Evolutionary conservation across 2,113 vertebrate species (phyloP).

Genomic region (Nansenia antarctica): DNA sequence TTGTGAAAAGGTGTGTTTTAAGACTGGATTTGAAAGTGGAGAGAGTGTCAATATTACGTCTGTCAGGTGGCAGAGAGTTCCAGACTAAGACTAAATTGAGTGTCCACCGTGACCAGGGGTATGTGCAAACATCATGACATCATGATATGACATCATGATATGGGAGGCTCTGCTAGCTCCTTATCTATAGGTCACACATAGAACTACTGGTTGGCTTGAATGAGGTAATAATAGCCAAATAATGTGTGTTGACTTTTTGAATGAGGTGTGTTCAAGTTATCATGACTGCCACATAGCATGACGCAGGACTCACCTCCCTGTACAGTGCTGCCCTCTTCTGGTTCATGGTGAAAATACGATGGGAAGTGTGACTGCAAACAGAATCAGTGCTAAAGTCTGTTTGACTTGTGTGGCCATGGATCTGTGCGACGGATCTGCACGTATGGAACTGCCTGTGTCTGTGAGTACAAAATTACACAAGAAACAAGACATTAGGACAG

Average conservation of each 20-base stretch:
- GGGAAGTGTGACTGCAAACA: constrained; percentile 10
- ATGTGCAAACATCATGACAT: no score
- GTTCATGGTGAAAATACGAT: constrained; percentile 9
- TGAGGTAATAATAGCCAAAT: no score
- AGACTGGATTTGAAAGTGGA: no score
- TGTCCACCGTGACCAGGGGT: no score
- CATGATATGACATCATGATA: background rate
- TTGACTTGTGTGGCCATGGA: constrained; percentile 1
- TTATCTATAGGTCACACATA: background rate
- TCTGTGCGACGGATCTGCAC: no score
- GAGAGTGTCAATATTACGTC: no score
- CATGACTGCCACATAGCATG: background rate
- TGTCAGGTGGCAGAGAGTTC: no score
- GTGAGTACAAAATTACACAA: no score
- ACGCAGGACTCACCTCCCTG: constrained; percentile 1
- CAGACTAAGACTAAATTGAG: no score
- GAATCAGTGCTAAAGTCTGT: constrained; percentile 16
- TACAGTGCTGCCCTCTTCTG: background rate
- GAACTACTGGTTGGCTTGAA: background rate
- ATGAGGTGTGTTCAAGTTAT: background rate
- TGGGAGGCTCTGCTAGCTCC: background rate
- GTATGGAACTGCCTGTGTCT: no score
- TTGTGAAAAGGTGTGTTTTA: no score
- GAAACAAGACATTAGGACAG: background rate
- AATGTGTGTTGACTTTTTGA: no score